Conservation (phyloP, 2,113 vertebrate genomes). For the Xenopus laevis region DNA sequence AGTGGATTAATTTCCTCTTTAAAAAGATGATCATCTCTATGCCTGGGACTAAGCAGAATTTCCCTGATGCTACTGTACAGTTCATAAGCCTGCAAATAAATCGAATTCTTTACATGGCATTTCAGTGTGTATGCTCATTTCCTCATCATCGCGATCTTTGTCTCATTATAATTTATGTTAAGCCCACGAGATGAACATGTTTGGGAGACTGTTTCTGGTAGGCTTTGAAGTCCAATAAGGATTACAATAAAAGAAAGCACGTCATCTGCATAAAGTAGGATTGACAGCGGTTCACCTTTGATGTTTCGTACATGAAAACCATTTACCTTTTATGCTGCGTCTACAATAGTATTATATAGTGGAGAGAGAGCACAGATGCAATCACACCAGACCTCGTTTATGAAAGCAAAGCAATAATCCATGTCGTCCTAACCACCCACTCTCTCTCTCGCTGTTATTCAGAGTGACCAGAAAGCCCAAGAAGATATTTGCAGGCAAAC, state of each 20-base stretch:
- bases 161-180: conserved; percentile 43
- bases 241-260: conserved; percentile 40
- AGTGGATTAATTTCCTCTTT: no score
- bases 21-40: no score
- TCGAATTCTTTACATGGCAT: conserved; percentile 22
- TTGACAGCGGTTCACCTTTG: conserved; percentile 41
- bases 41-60: no score
- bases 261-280: conserved; percentile 44
- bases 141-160: conserved; percentile 30
- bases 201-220: conserved; percentile 35
- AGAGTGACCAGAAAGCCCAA: no score
- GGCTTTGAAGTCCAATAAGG: conserved; percentile 43
- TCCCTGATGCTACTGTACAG: no score
- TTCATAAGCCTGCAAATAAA: background rate
- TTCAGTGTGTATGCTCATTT: conserved; percentile 20
- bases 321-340: conserved; percentile 31
- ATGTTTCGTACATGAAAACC: conserved; percentile 41
- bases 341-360: conserved; percentile 34
- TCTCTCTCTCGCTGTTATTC: background rate
- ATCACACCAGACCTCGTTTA: conserved; percentile 14
- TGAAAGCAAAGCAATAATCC: conserved; percentile 28
- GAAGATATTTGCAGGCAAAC: no score
- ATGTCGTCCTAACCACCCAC: conserved; percentile 5
- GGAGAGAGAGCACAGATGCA: conserved; percentile 35
- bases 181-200: conserved; percentile 41